Evolutionary conservation across 1,140 invertebrate species (phyloP).

Genomic region (Adelges cooleyi): DNA sequence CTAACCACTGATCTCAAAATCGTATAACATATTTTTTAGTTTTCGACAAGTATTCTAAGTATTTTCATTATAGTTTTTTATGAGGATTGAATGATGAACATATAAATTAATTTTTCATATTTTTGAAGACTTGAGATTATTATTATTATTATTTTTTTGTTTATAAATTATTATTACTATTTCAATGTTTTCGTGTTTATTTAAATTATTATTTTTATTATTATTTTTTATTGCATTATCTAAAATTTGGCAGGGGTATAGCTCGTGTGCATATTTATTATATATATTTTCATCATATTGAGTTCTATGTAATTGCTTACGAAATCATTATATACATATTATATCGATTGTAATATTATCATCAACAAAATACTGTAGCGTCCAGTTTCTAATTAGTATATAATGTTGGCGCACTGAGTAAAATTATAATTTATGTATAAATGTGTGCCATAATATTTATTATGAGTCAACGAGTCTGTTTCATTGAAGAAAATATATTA

Average conservation of each 20-base stretch:
- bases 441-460: no score
- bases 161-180: neutral
- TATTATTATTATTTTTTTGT: neutral
- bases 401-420: no score
- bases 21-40: neutral
- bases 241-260: neutral
- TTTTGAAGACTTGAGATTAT: neutral
- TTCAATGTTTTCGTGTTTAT: neutral
- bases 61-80: neutral
- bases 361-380: no score
- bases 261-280: neutral
- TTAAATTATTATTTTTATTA: neutral
- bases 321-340: no score
- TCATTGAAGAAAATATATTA: no score
- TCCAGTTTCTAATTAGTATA: no score
- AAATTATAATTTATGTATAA: no score
- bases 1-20: constrained; percentile 8
- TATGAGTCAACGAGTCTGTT: no score
- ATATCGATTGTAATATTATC: no score
- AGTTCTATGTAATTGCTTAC: no score
- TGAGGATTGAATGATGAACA: neutral
- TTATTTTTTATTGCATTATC: neutral
- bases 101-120: no score
- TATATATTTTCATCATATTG: no score
- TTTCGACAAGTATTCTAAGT: neutral